Base-by-base conservation (phyloP, 2,113 vertebrate genomes). In the Podarcis muralis region DNA sequence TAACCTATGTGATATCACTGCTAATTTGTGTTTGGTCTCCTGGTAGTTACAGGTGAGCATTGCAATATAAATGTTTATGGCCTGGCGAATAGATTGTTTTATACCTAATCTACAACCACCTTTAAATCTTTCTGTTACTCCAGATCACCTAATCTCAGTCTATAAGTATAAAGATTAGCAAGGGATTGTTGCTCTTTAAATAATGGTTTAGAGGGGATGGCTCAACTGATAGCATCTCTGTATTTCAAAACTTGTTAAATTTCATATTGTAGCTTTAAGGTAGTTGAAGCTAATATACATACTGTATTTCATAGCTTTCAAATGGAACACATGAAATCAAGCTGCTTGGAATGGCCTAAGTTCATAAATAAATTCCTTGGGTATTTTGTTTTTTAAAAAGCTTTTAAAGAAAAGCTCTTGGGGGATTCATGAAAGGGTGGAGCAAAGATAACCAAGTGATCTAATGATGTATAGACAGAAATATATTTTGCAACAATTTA, bases 111-210 rank as follows among this genome's bases (percentile, higher is more conserved):
- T 69, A 57, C 76, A 11, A 15, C 69, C 66, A 6, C 1, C 16
- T 89, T 87, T 88, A 71, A 1, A 72, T 25, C 13, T 37, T 53
- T 6, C 5, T 1, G 3, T 30, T 0, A 2, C 72, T 83, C 43
- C 71, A 88, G 80, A 84, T 4, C 18, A 18, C 80, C n/a, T 69
- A 30, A 37, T 89, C 30, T 69, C 79, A 81, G 18, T 84, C 84
- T 78, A 48, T 84, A 88, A 8, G 2, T 76, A 8, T 6, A 18
- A 48, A 90, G 32, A 2, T 40, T 87, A 40, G 87, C 40, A 25
- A 75, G 7, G 83, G 6, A 48, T 57, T 74, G 25, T 25, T 35
- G 30, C n/a, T 81, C 72, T 85, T 30, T n/a, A 77, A 85, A 76
- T 37, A 22, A 81, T 75, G 37, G 16, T 69, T 16, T n/a, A 76